Percentiles rank a stretch among this genome's conserved stretches.
Conservation (phyloP, 2,797 vertebrate species). For the Chelon labrosus region DNA sequence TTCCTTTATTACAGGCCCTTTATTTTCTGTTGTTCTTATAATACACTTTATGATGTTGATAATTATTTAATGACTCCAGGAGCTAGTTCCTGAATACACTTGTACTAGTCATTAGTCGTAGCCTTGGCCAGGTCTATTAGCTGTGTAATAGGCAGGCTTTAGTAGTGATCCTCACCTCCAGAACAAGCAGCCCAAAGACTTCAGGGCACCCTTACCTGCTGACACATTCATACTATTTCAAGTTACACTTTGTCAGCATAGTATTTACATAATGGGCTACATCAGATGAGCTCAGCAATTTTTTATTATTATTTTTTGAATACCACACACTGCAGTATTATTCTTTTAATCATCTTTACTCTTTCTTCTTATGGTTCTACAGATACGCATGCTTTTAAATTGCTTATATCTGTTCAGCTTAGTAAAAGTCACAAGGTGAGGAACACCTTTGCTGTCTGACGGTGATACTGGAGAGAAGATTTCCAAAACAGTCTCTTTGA, state of each 20-base stretch:
- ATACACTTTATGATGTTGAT: constrained; percentile 14
- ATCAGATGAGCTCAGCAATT: constrained; percentile 7
- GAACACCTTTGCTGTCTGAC: background rate
- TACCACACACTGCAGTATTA: background rate
- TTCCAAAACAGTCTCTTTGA: background rate
- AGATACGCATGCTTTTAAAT: background rate
- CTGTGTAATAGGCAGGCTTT: constrained; percentile 23
- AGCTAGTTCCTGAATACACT: background rate
- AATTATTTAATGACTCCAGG: constrained; percentile 3
- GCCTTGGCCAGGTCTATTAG: constrained; percentile 14
- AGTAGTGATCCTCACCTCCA: constrained; percentile 6
- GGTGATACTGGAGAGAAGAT: background rate
- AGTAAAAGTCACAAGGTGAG: too few relatives aligned
- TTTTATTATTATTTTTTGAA: background rate
- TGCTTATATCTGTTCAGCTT: background rate
- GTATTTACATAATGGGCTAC: constrained; percentile 30
- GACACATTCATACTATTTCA: constrained; percentile 25
- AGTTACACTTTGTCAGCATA: constrained; percentile 26
- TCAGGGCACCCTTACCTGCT: constrained; percentile 28
- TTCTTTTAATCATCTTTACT: constrained; percentile 2
- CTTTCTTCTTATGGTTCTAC: background rate
- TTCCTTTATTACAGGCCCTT: constrained; percentile 21
- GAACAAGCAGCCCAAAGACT: background rate
- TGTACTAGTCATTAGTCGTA: background rate
- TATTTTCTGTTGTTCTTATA: constrained; percentile 30